These are phyloP conservation scores for Porites cylindrica DNA, from an alignment of 92 coral and sea anemone genomes.

Conservation along the genomic window DNA sequence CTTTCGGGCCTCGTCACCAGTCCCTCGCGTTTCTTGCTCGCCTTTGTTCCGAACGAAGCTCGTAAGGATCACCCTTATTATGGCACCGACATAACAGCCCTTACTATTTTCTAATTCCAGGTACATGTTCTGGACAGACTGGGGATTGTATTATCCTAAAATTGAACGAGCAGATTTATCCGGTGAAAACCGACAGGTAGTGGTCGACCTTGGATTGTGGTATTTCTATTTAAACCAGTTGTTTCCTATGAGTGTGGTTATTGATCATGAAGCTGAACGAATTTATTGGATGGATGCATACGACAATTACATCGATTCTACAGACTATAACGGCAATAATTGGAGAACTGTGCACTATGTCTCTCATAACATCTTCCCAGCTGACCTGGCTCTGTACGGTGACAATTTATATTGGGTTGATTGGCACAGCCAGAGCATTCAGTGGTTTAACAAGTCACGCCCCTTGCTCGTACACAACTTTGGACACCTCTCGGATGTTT, in stretches of 20 bases:
- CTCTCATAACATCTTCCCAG: conserved; percentile 16
- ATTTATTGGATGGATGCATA: conserved; percentile 75
- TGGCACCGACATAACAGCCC: no score
- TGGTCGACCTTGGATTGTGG: conserved; percentile 38
- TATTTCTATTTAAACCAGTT: not conserved
- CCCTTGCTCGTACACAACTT: conserved; percentile 1
- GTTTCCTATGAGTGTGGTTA: conserved; percentile 61
- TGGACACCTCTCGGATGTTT: conserved; percentile 33
- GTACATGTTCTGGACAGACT: conserved; percentile 70
- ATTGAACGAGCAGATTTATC: conserved; percentile 75
- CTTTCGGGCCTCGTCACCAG: no score
- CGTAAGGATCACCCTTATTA: no score
- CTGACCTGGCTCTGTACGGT: conserved; percentile 27
- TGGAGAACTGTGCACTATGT: not conserved
- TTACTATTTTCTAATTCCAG: conserved; percentile 28
- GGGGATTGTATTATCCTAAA: conserved; percentile 44
- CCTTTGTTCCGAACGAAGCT: no score
- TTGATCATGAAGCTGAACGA: conserved; percentile 57
- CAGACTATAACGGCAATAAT: conserved; percentile 70
- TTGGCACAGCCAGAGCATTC: conserved; percentile 24
- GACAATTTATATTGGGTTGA: conserved; percentile 41
- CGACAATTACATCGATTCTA: conserved; percentile 58
- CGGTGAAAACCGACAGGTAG: conserved; percentile 58
- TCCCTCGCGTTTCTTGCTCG: no score
- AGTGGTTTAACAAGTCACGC: conserved; percentile 30